These are phyloP conservation scores for Drosophila sordidula DNA, from an alignment of 2,888 invertebrate genomes.

Conservation along the genomic window DNA sequence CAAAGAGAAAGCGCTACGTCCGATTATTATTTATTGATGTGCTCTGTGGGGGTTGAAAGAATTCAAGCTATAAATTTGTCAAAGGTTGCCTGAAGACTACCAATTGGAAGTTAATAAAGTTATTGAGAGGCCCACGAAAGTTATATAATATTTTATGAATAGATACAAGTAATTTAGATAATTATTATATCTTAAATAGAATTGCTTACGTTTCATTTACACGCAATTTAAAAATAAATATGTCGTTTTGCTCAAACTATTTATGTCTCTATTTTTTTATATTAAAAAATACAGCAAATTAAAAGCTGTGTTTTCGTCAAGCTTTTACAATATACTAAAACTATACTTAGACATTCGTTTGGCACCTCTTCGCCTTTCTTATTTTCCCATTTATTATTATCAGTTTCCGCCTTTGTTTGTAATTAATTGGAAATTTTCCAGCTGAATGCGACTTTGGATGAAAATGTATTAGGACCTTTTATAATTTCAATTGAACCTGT, in stretches of 20 bases:
- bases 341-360: neutral
- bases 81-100: constrained; percentile 19
- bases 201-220: no score
- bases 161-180: neutral
- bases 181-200: neutral
- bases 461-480: constrained; percentile 25
- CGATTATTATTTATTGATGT: constrained; percentile 64
- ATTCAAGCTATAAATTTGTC: constrained; percentile 25
- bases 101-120: constrained; percentile 42
- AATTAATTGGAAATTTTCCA: constrained; percentile 67
- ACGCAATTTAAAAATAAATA: no score
- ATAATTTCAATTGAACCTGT: constrained; percentile 43
- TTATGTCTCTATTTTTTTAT: no score
- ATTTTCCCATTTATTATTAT: constrained; percentile 18
- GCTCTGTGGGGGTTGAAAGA: constrained; percentile 4
- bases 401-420: constrained; percentile 55
- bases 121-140: constrained; percentile 15
- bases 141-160: neutral
- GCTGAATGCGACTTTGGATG: constrained; percentile 35
- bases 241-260: no score
- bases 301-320: no score
- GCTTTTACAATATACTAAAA: no score
- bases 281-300: no score
- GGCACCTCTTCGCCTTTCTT: neutral
- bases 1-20: constrained; percentile 14